phyloP scores from a whole-genome alignment of 2,888 invertebrate species.

The Acanthosepion lycidas region DNA sequence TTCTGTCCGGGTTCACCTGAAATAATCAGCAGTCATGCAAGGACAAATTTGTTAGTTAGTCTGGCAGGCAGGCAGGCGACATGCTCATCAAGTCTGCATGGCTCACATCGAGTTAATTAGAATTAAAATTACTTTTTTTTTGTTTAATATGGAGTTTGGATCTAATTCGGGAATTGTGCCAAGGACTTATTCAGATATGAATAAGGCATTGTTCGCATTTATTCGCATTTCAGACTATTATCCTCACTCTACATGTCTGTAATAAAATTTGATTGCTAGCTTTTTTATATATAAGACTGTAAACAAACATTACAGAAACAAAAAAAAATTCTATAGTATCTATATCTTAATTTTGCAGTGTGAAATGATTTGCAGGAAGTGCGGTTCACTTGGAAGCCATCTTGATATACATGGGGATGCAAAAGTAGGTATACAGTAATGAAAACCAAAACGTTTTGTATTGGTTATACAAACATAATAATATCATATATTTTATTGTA shows the following conservation, averaged over 20 bases:
- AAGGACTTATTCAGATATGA: neutral
- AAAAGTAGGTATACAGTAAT: too few species aligned
- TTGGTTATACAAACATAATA: too few species aligned
- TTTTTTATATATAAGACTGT: too few species aligned
- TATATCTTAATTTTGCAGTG: too few species aligned
- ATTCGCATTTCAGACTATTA: neutral
- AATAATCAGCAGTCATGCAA: constrained; percentile 41
- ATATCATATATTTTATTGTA: too few species aligned
- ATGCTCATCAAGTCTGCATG: neutral
- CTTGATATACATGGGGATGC: too few species aligned
- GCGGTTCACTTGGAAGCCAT: too few species aligned
- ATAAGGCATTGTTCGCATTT: neutral
- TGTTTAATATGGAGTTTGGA: neutral
- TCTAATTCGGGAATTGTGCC: neutral
- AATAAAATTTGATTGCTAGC: too few species aligned
- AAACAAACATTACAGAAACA: too few species aligned
- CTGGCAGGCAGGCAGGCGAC: neutral
- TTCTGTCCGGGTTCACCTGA: constrained; percentile 43
- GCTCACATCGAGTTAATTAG: neutral
- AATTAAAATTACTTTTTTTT: neutral
- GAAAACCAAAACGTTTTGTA: too few species aligned
- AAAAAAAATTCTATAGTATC: too few species aligned
- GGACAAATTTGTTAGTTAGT: constrained; percentile 38
- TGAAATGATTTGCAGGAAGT: too few species aligned
- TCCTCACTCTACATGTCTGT: neutral